A percentile compares a stretch with the other conserved stretches of the same genome.
These are phyloP conservation scores for Meta bourneti DNA, from an alignment of 2,888 invertebrate genomes.

Conservation along the genomic window DNA sequence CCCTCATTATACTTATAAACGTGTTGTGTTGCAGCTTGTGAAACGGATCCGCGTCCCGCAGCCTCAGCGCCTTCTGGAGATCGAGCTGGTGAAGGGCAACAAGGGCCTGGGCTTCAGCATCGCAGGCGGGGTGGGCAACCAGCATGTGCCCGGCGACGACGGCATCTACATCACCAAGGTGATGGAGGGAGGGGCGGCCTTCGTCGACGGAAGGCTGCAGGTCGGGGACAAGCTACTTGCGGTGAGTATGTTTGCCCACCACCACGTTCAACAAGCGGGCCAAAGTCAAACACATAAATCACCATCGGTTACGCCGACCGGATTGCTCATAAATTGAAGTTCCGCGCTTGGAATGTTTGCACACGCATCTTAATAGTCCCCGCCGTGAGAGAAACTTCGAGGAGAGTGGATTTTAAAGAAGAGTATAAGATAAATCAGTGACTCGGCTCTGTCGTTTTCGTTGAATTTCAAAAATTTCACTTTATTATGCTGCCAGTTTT, in stretches of 20 bases:
- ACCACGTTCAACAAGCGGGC: background rate
- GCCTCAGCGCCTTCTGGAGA: conserved; percentile 48
- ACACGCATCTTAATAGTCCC: too few species aligned
- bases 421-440: too few species aligned
- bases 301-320: too few species aligned
- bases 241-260: conserved; percentile 33
- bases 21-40: conserved; percentile 83
- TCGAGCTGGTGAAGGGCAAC: conserved; percentile 84
- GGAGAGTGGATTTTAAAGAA: too few species aligned
- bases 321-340: too few species aligned
- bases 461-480: too few species aligned
- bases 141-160: conserved; percentile 91
- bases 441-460: too few species aligned
- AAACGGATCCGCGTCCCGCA: conserved; percentile 61
- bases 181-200: conserved; percentile 96
- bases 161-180: conserved; percentile 99
- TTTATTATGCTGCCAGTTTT: too few species aligned
- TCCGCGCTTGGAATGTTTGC: too few species aligned
- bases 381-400: too few species aligned
- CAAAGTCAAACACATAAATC: too few species aligned
- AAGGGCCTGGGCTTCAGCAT: conserved; percentile 99
- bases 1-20: too few species aligned
- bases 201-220: conserved; percentile 92
- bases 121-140: conserved; percentile 98
- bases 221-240: conserved; percentile 75